phyloP scores from a whole-genome alignment of 2,113 vertebrate genomes.

The Mus spicilegus region DNA sequence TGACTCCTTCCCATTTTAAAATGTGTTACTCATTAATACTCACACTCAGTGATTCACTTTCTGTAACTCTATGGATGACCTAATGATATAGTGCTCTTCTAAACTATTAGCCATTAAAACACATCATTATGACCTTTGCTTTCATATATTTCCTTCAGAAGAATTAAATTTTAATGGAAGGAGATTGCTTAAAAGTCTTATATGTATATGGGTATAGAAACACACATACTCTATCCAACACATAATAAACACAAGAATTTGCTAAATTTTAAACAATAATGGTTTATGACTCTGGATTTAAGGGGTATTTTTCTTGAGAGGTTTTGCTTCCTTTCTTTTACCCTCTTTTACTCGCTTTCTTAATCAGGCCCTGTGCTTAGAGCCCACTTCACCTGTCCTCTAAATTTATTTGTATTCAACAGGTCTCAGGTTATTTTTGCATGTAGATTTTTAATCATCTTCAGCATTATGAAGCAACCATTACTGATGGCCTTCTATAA shows the following conservation, averaged over 20 bases:
- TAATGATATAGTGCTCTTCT: background rate
- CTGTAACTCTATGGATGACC: background rate
- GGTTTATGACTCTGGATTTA: background rate
- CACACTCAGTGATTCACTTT: background rate
- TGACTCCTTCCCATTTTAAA: background rate
- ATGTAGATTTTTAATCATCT: constrained; percentile 67
- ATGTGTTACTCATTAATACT: background rate
- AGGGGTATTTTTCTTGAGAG: background rate
- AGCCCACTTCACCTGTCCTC: constrained; percentile 42
- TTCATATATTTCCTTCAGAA: background rate
- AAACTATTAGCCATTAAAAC: background rate
- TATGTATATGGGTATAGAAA: background rate
- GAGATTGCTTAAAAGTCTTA: background rate
- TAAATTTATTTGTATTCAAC: constrained; percentile 60
- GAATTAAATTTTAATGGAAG: background rate
- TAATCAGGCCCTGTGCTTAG: constrained; percentile 30
- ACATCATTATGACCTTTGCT: background rate
- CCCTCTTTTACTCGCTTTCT: constrained; percentile 49
- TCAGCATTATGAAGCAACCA: constrained; percentile 70
- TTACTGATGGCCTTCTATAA: constrained; percentile 58
- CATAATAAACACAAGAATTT: background rate
- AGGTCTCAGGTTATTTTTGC: constrained; percentile 77
- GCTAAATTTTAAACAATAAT: background rate
- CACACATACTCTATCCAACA: background rate
- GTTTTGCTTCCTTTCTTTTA: background rate